Evolutionary conservation across 1,140 invertebrate genomes (phyloP).

Genomic region (Campoletis sonorensis): DNA sequence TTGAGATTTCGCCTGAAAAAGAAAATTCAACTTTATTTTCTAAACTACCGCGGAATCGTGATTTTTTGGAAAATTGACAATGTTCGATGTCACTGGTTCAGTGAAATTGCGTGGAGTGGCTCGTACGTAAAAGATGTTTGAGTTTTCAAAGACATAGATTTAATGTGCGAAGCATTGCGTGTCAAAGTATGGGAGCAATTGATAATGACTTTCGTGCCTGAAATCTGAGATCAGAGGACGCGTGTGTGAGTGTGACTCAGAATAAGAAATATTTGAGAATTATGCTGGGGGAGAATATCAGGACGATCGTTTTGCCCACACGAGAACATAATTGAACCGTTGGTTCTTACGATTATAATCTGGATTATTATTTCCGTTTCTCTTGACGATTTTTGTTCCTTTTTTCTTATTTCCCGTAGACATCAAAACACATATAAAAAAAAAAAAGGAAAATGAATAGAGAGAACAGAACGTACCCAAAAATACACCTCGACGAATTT

Average conservation of each 20-base stretch:
- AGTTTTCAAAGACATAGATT: neutral
- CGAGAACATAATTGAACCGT: neutral
- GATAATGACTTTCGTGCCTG: conserved; percentile 54
- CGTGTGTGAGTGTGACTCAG: neutral
- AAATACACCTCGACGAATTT: conserved; percentile 1
- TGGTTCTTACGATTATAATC: too few species aligned
- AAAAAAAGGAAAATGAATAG: neutral
- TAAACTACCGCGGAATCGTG: too few species aligned
- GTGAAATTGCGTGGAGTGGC: too few species aligned
- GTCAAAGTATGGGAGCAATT: neutral
- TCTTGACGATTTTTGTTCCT: neutral
- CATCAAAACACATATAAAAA: neutral
- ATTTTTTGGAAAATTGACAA: too few species aligned
- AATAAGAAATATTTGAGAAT: neutral
- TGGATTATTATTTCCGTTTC: neutral
- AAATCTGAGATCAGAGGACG: conserved; percentile 48
- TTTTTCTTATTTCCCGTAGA: neutral
- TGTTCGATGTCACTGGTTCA: too few species aligned
- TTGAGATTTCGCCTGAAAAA: too few species aligned
- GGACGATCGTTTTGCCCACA: neutral
- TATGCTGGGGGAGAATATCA: neutral
- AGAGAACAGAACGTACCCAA: neutral
- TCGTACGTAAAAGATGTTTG: too few species aligned
- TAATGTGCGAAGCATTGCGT: neutral
- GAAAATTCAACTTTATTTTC: too few species aligned